A percentile compares a stretch with the other conserved stretches of the same genome.
Evolutionary conservation across 1,140 invertebrate species (phyloP).

Genomic region (Heliconius nattereri): DNA sequence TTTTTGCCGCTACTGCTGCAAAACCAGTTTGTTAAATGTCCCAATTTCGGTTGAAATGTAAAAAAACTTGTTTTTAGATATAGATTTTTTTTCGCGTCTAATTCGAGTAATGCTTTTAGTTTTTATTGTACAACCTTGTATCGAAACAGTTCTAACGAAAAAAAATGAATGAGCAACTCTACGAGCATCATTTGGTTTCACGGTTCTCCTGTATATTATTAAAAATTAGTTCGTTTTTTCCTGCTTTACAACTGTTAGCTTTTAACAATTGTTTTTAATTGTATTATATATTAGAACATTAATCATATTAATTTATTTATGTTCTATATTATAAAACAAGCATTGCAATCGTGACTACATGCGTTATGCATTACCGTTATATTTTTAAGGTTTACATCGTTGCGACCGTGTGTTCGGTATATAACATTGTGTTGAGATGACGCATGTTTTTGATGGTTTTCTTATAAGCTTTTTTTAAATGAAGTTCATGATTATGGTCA

Average conservation of each 20-base stretch:
- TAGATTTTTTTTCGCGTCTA: conserved; percentile 11
- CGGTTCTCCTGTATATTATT: background rate
- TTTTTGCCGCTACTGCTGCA: conserved; percentile 24
- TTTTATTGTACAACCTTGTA: conserved; percentile 15
- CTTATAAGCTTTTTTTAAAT: background rate
- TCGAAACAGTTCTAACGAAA: background rate
- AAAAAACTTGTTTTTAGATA: conserved; percentile 30
- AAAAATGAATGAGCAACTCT: background rate
- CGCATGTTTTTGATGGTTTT: background rate
- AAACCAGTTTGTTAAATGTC: conserved; percentile 32
- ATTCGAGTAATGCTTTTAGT: conserved; percentile 6
- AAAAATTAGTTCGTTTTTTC: background rate
- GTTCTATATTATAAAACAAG: background rate
- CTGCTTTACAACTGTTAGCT: background rate
- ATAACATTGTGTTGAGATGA: background rate
- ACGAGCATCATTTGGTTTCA: background rate
- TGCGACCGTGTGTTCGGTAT: background rate
- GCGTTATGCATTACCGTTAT: background rate
- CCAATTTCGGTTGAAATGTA: conserved; percentile 28
- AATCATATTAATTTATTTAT: background rate
- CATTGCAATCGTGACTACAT: background rate
- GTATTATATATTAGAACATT: background rate
- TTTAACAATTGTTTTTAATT: background rate
- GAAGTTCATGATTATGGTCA: too few relatives aligned
- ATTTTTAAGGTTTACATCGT: background rate